Evolutionary conservation across 2,888 invertebrate species (phyloP), one percentile per base, ranked within the genome.

Genomic region (Trissoscelio sp.): DNA sequence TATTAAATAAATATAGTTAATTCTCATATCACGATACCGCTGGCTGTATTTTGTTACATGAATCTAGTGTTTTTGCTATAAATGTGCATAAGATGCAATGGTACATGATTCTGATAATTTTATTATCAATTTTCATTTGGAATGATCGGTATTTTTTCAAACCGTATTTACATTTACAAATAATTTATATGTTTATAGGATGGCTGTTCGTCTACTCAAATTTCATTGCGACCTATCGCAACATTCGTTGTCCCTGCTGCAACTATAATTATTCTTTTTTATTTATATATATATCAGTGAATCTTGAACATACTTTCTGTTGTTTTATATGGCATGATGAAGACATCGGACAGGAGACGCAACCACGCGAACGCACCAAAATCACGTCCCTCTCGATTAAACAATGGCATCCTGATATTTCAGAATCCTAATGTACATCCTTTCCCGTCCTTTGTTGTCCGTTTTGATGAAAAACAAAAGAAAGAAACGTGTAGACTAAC

Each of bases 141-240:
- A 82, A 82, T 82, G 82, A 64, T 42, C 69, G 57, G 60, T 81
- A 62, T 67, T 62, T 48, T 70, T 72, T 48, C 11, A 12, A 12
- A 55, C 7, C 70, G 72, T 62, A 69, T 79, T 79, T 48, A 70
- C 51, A 72, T 73, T 69, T 74, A 69, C 9, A 57, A 57, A 70
- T 48, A 39, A 79, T 77, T 82, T 82, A 77, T 79, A 75, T 82
- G 82, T 82, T 82, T 73, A 75, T 82, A 82, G 82, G 82, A 74
- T 82, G 82, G 82, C 82, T 82, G 82, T 82, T 79, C 82, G 46
- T 82, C 82, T 82, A 79, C 73, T 79, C 79, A 77, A 79, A 77
- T 75, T 79, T 75, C 66, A 79, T 70, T 79, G 79, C 82, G 79
- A 79, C 34, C 51, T 75, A 64, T 77, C 73, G 82, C 82, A 79